These are phyloP conservation scores for Acestrorhynchus altus DNA, from an alignment of 2,797 vertebrate genomes.

Conservation along the genomic window DNA sequence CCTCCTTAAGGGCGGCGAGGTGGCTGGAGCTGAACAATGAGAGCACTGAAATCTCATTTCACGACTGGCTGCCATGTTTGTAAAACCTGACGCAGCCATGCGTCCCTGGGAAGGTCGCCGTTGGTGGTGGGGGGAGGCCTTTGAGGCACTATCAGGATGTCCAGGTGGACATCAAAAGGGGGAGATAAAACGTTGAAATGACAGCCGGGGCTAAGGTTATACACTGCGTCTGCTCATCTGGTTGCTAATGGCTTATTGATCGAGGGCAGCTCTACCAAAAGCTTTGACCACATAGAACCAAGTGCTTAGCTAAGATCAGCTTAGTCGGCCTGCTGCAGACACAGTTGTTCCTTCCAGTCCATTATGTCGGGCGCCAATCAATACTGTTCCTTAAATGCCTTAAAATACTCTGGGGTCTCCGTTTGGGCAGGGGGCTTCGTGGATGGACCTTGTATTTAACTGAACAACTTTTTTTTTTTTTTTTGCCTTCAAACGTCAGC, in stretches of 20 bases:
- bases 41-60: constrained; percentile 80
- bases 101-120: constrained; percentile 54
- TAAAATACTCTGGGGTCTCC: constrained; percentile 28
- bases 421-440: constrained; percentile 19
- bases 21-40: constrained; percentile 63
- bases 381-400: constrained; percentile 51
- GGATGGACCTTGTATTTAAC: constrained; percentile 16
- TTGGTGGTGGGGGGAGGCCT: constrained; percentile 33
- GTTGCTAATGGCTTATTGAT: constrained; percentile 82
- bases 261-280: constrained; percentile 54
- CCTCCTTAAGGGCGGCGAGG: constrained; percentile 62
- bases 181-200: constrained; percentile 61
- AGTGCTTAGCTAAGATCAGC: constrained; percentile 41
- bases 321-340: constrained; percentile 56
- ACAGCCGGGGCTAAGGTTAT: constrained; percentile 56
- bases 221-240: constrained; percentile 65
- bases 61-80: constrained; percentile 77
- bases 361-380: constrained; percentile 56
- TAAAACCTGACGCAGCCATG: constrained; percentile 67
- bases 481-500: background rate
- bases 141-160: constrained; percentile 63
- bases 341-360: constrained; percentile 69
- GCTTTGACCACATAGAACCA: constrained; percentile 16
- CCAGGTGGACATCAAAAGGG: constrained; percentile 56
- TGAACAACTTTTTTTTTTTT: background rate